These are phyloP conservation scores for Macrophya alboannulata DNA, from an alignment of 2,888 invertebrate species.

Conservation along the genomic window DNA sequence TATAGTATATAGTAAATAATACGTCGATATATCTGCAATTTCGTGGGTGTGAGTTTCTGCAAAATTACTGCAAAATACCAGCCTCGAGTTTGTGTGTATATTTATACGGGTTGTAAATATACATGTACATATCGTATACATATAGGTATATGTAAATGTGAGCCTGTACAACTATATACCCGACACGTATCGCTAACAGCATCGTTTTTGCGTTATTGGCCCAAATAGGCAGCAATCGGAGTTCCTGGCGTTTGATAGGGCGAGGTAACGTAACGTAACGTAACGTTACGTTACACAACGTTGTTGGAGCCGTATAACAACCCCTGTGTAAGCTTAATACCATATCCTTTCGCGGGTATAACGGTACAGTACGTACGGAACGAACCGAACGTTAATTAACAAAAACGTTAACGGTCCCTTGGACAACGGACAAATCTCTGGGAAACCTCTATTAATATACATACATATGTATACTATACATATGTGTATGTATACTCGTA, in stretches of 20 bases:
- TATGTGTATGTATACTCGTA: no score
- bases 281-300: neutral
- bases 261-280: neutral
- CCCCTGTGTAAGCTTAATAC: conserved; percentile 4
- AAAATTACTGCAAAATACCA: neutral
- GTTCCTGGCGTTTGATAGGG: conserved; percentile 3
- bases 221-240: conserved; percentile 26
- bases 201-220: conserved; percentile 36
- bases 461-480: no score
- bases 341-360: neutral
- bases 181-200: neutral
- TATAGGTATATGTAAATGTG: neutral
- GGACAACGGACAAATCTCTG: conserved; percentile 28
- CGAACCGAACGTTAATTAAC: conserved; percentile 34
- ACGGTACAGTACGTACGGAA: neutral
- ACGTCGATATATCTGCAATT: no score
- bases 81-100: neutral
- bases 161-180: neutral
- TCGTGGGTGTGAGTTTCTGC: neutral
- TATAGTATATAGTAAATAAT: neutral
- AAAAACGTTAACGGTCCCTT: conserved; percentile 15
- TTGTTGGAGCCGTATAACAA: neutral
- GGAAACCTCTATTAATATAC: conserved; percentile 16
- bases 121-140: neutral
- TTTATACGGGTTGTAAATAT: neutral